These are phyloP conservation scores for Cinclus mexicanus DNA, from an alignment of 2,113 vertebrate species.

Conservation along the genomic window DNA sequence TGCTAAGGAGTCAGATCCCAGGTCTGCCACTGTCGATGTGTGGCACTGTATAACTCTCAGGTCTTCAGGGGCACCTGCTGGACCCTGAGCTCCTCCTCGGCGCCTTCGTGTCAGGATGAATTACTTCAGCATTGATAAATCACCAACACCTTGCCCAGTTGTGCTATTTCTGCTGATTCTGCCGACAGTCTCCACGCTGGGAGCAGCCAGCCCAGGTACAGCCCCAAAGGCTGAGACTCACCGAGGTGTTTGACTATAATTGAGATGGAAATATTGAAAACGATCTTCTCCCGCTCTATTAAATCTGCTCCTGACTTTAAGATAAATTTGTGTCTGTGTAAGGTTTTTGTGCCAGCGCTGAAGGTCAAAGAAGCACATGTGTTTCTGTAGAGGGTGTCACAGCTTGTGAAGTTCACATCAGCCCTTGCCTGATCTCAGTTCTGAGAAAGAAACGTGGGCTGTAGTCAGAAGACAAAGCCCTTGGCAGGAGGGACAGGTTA, in stretches of 20 bases:
- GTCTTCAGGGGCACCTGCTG: constrained; percentile 19
- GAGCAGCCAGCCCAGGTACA: constrained; percentile 24
- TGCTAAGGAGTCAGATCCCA: neutral
- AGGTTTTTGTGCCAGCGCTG: neutral
- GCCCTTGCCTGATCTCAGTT: neutral
- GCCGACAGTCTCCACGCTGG: neutral
- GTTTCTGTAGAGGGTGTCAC: neutral
- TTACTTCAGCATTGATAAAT: constrained; percentile 57
- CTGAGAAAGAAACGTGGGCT: neutral
- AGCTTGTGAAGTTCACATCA: constrained; percentile 7
- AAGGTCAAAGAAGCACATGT: neutral
- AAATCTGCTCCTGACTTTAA: constrained; percentile 7
- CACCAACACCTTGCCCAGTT: constrained; percentile 12
- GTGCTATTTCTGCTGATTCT: constrained; percentile 57
- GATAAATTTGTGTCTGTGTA: constrained; percentile 17
- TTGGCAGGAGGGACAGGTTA: neutral
- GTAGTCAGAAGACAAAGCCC: neutral
- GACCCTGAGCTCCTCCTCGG: constrained; percentile 18
- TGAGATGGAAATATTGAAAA: constrained; percentile 60
- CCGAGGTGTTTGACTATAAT: constrained; percentile 24
- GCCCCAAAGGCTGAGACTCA: constrained; percentile 40
- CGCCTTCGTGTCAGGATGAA: neutral
- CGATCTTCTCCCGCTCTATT: neutral
- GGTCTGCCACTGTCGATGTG: neutral
- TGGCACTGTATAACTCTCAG: neutral